Conservation (phyloP, 2,113 vertebrate genomes). For the Pseudorasbora parva region DNA sequence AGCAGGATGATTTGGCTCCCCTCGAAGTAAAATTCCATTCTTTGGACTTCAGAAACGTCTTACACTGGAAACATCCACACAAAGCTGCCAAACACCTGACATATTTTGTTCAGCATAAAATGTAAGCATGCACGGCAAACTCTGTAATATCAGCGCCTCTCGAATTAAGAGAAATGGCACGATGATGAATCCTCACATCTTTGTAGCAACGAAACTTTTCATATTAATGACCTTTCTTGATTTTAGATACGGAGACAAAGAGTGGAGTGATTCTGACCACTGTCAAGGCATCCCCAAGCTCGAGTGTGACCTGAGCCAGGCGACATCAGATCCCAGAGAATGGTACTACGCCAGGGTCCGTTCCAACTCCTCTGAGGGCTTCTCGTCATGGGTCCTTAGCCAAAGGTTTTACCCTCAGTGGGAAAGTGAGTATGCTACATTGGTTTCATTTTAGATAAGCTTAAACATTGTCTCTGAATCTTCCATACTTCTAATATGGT, state of each 20-base stretch:
- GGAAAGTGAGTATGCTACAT: constrained; percentile 71
- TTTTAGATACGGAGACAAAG: constrained; percentile 73
- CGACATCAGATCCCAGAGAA: constrained; percentile 71
- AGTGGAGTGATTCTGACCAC: constrained; percentile 64
- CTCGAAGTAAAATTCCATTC: constrained; percentile 70
- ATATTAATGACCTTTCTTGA: background rate
- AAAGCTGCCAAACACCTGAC: constrained; percentile 42
- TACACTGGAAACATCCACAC: constrained; percentile 66
- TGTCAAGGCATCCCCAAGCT: constrained; percentile 68
- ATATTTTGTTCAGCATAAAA: constrained; percentile 76
- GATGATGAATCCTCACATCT: background rate
- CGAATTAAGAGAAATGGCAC: background rate
- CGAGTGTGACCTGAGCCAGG: constrained; percentile 74
- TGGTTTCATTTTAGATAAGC: background rate
- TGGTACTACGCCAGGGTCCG: constrained; percentile 78
- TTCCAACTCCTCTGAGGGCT: constrained; percentile 46
- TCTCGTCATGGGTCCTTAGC: constrained; percentile 72
- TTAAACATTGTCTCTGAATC: background rate
- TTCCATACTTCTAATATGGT: background rate
- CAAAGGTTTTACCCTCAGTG: constrained; percentile 74
- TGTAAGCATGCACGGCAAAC: constrained; percentile 65
- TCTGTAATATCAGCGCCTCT: too few species aligned
- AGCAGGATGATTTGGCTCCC: constrained; percentile 46
- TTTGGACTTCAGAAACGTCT: constrained; percentile 71
- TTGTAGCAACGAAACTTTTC: background rate